Evolutionary conservation across 2,797 vertebrate species (phyloP), one percentile per base, ranked within the genome.

Genomic region (Eremophila alpestris): DNA sequence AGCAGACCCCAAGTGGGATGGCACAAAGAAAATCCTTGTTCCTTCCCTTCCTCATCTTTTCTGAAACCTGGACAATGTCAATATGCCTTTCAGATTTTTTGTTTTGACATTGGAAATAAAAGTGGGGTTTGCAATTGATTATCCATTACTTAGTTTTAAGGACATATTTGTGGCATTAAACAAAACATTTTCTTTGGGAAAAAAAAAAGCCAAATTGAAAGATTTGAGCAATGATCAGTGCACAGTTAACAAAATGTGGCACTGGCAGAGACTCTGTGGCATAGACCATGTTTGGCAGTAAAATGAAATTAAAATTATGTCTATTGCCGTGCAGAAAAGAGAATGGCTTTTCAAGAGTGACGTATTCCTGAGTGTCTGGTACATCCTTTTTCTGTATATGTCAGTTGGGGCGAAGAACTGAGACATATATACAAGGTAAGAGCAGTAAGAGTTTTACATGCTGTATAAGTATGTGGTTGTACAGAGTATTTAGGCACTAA

Each of bases 81-180:
- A 41, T 48, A 51, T 30, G 27, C 12, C 13, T 77, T 77, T 83
- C 19, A 64, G 32, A 11, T 89, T 88, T 30, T 58, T 11, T 64
- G 7, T 48, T 83, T 58, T 77, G 17, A 36, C 13, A 36, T 17
- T 62, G 24, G 22, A 81, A 71, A 46, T 48, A 58, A 81, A 77
- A 5, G 5, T 1, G 0, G 1, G 0, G 5, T 11, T 79, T 79
- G 16, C 10, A 48, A 41, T 5, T 69, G 16, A 34, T 60, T 71
- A 71, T 27, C 14, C 20, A 32, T 58, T 86, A 45, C 27, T 70
- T 74, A 60, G 5, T 41, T 89, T 34, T 56, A 79, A 75, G 41
- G 14, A 87, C 64, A 56, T 64, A n/a, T 60, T 68, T 64, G 19
- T 71, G 26, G 5, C 51, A 60, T 63, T 89, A 79, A 78, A 78